Conservation (phyloP, 2,888 invertebrate species). For the Bruchidius siliquastri region DNA sequence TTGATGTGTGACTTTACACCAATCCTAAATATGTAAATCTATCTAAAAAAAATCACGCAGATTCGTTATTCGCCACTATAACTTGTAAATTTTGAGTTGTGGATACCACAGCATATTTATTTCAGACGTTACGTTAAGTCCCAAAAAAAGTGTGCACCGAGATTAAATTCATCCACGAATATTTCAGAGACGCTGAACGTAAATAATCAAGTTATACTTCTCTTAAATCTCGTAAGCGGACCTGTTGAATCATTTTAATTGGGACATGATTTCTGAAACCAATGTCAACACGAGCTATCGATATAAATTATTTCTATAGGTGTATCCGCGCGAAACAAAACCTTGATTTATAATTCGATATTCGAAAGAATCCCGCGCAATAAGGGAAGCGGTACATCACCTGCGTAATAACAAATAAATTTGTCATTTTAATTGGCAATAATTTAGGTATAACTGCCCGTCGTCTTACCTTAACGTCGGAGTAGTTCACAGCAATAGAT, state of each 20-base stretch:
- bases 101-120: too few species aligned
- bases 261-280: not conserved
- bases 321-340: not conserved
- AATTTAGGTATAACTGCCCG: slow-evolving; percentile 5
- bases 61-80: too few species aligned
- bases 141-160: too few species aligned
- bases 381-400: slow-evolving; percentile 1
- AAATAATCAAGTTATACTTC: not conserved
- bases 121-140: too few species aligned
- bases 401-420: slow-evolving; percentile 10
- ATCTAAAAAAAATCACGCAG: too few species aligned
- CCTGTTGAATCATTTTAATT: not conserved
- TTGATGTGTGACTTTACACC: too few species aligned
- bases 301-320: not conserved
- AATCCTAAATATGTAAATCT: too few species aligned
- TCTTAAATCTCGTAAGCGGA: not conserved
- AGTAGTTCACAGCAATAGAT: slow-evolving; percentile 1
- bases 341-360: not conserved
- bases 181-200: too few species aligned
- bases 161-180: too few species aligned
- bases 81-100: too few species aligned
- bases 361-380: not conserved
- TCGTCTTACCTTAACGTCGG: not conserved
- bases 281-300: not conserved
- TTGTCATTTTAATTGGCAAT: slow-evolving; percentile 11